Conservation (phyloP, 2,888 invertebrate species). For the Agelastica alni region DNA sequence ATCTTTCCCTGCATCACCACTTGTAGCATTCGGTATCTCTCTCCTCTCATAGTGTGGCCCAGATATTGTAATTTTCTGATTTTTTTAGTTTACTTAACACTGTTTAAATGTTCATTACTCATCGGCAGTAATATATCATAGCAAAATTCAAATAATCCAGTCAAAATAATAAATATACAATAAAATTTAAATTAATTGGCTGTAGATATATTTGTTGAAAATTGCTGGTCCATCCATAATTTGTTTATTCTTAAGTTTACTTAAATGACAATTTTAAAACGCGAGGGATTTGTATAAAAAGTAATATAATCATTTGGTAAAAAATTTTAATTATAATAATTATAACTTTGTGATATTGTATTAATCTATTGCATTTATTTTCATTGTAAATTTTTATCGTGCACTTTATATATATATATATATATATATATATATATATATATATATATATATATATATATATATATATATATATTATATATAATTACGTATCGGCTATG, state of each 20-base stretch:
- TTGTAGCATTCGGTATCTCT: no score
- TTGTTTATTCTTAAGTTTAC: conserved; percentile 17
- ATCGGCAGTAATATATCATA: no score
- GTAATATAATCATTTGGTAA: conserved; percentile 33
- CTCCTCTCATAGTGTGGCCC: no score
- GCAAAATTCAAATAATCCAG: no score
- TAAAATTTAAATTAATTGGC: neutral
- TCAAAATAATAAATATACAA: neutral
- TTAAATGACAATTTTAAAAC: conserved; percentile 17
- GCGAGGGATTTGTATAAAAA: conserved; percentile 37
- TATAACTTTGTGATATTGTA: conserved; percentile 50
- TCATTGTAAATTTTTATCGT: conserved; percentile 30
- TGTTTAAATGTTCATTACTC: no score
- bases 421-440: no score
- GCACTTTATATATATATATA: conserved; percentile 31
- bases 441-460: no score
- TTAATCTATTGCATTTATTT: conserved; percentile 37
- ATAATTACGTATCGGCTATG: no score
- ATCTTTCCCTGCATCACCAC: no score
- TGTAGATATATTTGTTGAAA: conserved; percentile 4
- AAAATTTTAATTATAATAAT: conserved; percentile 30
- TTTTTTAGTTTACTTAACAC: no score
- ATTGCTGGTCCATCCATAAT: neutral
- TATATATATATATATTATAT: no score
- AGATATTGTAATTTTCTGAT: no score